Base-by-base conservation (phyloP, 2,113 vertebrate genomes). In the Seriola aureovittata region DNA sequence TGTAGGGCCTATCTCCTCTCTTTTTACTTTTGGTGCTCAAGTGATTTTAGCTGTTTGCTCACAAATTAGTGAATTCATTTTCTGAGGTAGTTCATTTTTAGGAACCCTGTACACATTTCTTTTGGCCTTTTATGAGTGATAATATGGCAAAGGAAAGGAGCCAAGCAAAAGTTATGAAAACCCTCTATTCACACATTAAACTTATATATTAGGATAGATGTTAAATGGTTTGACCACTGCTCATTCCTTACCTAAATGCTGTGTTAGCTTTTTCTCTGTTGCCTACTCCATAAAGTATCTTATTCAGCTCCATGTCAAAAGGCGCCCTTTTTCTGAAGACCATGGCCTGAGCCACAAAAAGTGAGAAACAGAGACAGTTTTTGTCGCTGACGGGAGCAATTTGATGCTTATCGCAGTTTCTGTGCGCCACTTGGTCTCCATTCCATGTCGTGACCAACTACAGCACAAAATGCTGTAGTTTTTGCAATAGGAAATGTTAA, bases 351-450 rank as follows among this genome's bases (percentile, higher is more conserved):
- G 70, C 77, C 68, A 48, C 76, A 84, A 71, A 81, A 78, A 64
- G 71, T 68, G 36, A 87, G 83, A 80, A 81, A 91, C 91, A 85
- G 75, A 92, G 84, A 87, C 71, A 74, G 75, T 75, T 90, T 89
- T 83, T 94, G 92, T 92, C 66, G 52, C 73, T 60, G 75, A 84
- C 10, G 4, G 19, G 77, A 85, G 88, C 81, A 88, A 79, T 88
- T 89, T 86, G 93, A 95, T 94, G 75, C 55, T 88, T 94, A 95
- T 95, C 89, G 12, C 9, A 1, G 21, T 76, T 65, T 84, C 75
- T 64, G 68, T 73, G 86, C 86, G 81, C 89, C 93, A 82, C 81
- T 91, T 65, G 52, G 89, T 82, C 88, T 93, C 78, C 54, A 7
- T 71, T 86, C 17, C 10, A n/a, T 29, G 66, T 36, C 64, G 9